These are phyloP conservation scores for Dryoscopus gambensis DNA, from an alignment of 2,113 vertebrate species.

Conservation along the genomic window DNA sequence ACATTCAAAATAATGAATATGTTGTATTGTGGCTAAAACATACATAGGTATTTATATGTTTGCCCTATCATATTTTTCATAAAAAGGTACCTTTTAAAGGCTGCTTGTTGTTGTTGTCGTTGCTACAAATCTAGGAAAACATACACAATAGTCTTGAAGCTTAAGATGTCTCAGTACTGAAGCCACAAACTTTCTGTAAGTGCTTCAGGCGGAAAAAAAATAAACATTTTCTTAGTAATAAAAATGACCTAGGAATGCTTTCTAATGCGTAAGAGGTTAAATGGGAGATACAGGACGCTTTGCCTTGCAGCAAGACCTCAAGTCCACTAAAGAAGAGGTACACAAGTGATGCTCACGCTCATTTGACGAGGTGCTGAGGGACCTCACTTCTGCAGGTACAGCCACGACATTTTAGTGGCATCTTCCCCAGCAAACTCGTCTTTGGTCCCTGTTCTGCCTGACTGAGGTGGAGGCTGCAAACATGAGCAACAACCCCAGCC, in stretches of 20 bases:
- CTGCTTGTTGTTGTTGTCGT: neutral
- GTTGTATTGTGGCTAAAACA: conserved; percentile 45
- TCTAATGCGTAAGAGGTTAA: neutral
- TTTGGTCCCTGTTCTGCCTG: neutral
- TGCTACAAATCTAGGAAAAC: conserved; percentile 43
- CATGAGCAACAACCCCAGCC: neutral
- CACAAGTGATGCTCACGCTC: neutral
- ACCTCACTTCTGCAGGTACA: neutral
- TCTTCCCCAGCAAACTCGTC: neutral
- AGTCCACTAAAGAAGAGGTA: conserved; percentile 15
- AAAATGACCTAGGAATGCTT: conserved; percentile 19
- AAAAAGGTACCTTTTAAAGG: conserved; percentile 50
- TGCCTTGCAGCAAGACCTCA: conserved; percentile 3
- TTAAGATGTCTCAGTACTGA: conserved; percentile 9
- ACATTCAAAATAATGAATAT: conserved; percentile 40
- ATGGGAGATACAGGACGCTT: neutral
- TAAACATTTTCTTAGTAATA: conserved; percentile 1
- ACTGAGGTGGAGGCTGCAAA: neutral
- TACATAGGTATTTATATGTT: conserved; percentile 24
- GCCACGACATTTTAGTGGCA: neutral
- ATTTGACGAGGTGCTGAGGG: neutral
- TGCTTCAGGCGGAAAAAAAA: neutral
- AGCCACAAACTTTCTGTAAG: conserved; percentile 16
- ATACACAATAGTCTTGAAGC: conserved; percentile 22
- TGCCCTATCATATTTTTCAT: conserved; percentile 26